Evolutionary conservation across 2,888 invertebrate genomes (phyloP).

Genomic region (Dynastes maya): DNA sequence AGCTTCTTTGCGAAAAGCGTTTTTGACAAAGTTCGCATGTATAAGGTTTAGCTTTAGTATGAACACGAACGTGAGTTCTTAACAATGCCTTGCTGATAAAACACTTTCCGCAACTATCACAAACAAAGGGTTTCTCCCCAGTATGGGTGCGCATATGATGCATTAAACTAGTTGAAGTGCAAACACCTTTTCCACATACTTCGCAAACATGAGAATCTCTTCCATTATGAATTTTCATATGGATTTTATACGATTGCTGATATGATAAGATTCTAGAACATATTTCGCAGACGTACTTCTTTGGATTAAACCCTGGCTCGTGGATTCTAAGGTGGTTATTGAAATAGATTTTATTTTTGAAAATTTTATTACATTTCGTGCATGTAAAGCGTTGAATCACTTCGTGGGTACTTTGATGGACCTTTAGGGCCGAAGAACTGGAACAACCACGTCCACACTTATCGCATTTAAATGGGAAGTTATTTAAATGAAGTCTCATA

Average conservation of each 20-base stretch:
- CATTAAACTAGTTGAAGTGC: conserved; percentile 62
- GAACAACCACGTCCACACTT: conserved; percentile 64
- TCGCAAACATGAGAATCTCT: conserved; percentile 65
- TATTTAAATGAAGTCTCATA: background rate
- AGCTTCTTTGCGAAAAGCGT: conserved; percentile 68
- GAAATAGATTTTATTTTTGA: conserved; percentile 53
- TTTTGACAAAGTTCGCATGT: conserved; percentile 51
- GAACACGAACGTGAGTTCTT: conserved; percentile 57
- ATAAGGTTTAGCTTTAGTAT: conserved; percentile 50
- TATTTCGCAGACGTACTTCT: conserved; percentile 54
- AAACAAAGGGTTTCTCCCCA: conserved; percentile 72
- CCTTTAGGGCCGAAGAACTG: conserved; percentile 52
- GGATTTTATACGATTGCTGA: conserved; percentile 6
- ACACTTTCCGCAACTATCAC: conserved; percentile 52
- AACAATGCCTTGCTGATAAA: conserved; percentile 60
- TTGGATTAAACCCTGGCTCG: conserved; percentile 46
- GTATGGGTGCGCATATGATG: conserved; percentile 70
- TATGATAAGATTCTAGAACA: conserved; percentile 55
- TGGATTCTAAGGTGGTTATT: conserved; percentile 52
- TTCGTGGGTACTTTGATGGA: conserved; percentile 55
- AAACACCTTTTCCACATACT: conserved; percentile 70
- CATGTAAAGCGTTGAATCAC: conserved; percentile 59
- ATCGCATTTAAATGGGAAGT: conserved; percentile 56
- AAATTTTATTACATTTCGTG: conserved; percentile 55
- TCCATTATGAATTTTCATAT: conserved; percentile 15